Evolutionary conservation across 2,797 vertebrate species (phyloP), one percentile per base, ranked within the genome.

Genomic region (Sarcophilus harrisii): DNA sequence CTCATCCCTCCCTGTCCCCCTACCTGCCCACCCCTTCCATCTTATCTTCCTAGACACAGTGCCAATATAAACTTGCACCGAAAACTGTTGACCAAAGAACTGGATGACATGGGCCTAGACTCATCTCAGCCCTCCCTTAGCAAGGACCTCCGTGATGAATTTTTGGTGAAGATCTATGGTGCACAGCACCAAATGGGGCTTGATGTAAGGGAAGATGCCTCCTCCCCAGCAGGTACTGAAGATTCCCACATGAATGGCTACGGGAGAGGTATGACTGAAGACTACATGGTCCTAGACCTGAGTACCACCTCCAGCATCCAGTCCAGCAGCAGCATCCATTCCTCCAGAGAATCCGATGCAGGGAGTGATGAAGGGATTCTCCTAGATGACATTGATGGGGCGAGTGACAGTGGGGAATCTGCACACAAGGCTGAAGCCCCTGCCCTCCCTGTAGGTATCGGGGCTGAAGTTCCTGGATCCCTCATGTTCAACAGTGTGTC

Each of bases 11-110:
- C 94, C 98, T 94, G 60, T 59, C 73, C 96, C 96, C 97, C 92
- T 38, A 89, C 97, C 96, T 87, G 9, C 73, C 96, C 95, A 95
- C 98, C 97, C 98, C 96, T 96, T 97, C 97, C 98, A 93, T 98
- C 97, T 98, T 98, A 92, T 98, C 98, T 99, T 98, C 98, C 98
- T 98, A 99, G 99, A 99, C 99, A 99, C 99, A 99, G 99, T 99
- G 99, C 99, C 99, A 99, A 99, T 99, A 99, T 99, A 99, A 99
- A 99, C 98, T 99, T 99, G 98, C 99, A 99, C 98, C 99, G 99
- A 98, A 99, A 99, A 99, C 99, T 99, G 99, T 99, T 99, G 99
- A 99, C 99, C 99, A 99, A 99, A 99, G 99, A 99, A 99, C 99
- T 99, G 99, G 99, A 99, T 99, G 99, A 99, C 99, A 99, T 99